Base-by-base conservation (phyloP, 2,888 invertebrate species). In the Deroplatys truncata region DNA sequence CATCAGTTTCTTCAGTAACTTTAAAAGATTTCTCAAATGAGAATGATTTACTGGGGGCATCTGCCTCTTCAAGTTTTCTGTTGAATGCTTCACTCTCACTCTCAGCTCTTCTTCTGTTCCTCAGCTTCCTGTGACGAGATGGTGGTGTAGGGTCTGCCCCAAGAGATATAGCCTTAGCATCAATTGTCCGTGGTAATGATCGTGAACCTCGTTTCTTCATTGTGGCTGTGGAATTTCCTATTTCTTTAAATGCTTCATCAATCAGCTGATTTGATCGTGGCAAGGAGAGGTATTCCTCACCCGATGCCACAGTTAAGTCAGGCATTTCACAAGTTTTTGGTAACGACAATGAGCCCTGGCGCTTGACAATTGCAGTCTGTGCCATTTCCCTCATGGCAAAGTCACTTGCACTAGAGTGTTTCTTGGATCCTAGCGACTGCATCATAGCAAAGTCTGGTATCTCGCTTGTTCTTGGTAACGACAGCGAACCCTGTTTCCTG, bases 161-260 rank as follows among this genome's bases (percentile, higher is more conserved):
- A 29, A 88, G 82, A 28, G 84, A 84, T 85, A 91, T 91, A 56
- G 90, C 89, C 88, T 88, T 89, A 72, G 91, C 89, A 35, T 90
- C 89, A 28, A 89, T 89, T 28, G 89, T 87, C 8, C 91, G 87
- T 16, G 91, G 91, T 28, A 91, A 82, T 16, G 91, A 91, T 28
- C 35, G 35, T 3, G 91, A 90, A 28, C 89, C 88, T 83, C 90
- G 31, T 15, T 72, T 72, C 56, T 89, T 89, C 89, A 90, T 88
- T 35, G 89, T 90, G 28, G 86, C 90, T 85, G 90, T 86, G 16
- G 89, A 89, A 72, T 90, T 88, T 16, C 90, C 90, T 29, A 91
- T 91, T 89, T 90, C 90, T 85, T 90, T 90, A 84, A 91, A 91
- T 20, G 91, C 91, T 84, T 91, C 90, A 85, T 91, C 91, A 82